A percentile compares a stretch with the other conserved stretches of the same genome.
phyloP scores from a whole-genome alignment of 2,113 vertebrate genomes.

The Marmota flaviventris region DNA sequence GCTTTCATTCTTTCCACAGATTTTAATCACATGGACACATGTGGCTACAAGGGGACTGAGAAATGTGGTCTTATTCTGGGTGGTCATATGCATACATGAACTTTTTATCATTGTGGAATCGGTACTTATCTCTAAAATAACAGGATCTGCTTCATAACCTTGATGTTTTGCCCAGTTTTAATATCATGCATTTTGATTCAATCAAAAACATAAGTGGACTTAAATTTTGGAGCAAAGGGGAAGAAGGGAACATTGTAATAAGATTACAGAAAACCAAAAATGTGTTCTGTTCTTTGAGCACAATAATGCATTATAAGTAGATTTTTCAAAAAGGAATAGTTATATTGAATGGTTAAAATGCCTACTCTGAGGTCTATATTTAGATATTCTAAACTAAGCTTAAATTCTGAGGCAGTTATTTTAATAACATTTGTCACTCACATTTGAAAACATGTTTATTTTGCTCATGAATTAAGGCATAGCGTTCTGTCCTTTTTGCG shows the following conservation, averaged over 20 bases:
- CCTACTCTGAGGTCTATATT: neutral
- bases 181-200: neutral
- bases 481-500: neutral
- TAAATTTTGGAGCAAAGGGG: neutral
- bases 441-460: neutral
- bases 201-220: neutral
- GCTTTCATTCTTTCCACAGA: neutral
- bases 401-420: conserved; percentile 32
- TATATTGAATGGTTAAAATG: neutral
- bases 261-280: neutral
- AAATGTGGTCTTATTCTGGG: neutral
- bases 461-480: neutral
- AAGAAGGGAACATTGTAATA: neutral
- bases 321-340: neutral
- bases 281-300: neutral
- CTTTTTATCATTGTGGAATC: neutral
- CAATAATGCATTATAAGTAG: too few species aligned
- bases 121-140: neutral
- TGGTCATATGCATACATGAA: neutral
- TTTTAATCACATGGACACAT: neutral
- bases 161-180: neutral
- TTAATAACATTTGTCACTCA: neutral
- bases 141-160: neutral
- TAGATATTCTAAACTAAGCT: neutral
- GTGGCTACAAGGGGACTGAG: neutral